Evolutionary conservation across 2,888 invertebrate species (phyloP).

Genomic region (Diarsia dahlii): DNA sequence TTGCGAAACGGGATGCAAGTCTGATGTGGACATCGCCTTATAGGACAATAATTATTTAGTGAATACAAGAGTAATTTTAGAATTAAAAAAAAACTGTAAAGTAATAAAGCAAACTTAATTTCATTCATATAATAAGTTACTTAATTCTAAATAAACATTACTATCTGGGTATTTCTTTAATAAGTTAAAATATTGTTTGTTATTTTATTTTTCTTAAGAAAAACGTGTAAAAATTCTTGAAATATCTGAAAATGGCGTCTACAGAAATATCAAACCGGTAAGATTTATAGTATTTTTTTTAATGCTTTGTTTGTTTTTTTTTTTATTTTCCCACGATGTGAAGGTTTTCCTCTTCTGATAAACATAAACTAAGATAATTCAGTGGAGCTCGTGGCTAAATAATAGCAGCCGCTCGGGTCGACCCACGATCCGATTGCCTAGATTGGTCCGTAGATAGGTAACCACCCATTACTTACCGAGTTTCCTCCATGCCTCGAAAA

Average conservation of each 20-base stretch:
- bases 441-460: too few species aligned
- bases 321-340: not conserved
- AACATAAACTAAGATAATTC: not conserved
- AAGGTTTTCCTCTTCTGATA: not conserved
- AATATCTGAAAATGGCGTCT: slow-evolving; percentile 19
- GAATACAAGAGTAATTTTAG: not conserved
- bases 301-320: not conserved
- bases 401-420: too few species aligned
- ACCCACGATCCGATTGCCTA: too few species aligned
- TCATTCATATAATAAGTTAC: not conserved
- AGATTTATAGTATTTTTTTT: not conserved
- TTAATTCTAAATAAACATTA: not conserved
- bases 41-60: not conserved
- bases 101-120: not conserved
- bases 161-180: not conserved
- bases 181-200: not conserved
- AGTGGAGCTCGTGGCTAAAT: too few species aligned
- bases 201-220: not conserved
- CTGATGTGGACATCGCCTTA: not conserved
- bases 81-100: too few species aligned
- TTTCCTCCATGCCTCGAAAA: too few species aligned
- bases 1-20: not conserved
- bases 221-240: not conserved
- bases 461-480: too few species aligned
- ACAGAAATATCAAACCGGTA: slow-evolving; percentile 9